Conservation (phyloP, 2,797 vertebrate species). For the Sus cebifrons region DNA sequence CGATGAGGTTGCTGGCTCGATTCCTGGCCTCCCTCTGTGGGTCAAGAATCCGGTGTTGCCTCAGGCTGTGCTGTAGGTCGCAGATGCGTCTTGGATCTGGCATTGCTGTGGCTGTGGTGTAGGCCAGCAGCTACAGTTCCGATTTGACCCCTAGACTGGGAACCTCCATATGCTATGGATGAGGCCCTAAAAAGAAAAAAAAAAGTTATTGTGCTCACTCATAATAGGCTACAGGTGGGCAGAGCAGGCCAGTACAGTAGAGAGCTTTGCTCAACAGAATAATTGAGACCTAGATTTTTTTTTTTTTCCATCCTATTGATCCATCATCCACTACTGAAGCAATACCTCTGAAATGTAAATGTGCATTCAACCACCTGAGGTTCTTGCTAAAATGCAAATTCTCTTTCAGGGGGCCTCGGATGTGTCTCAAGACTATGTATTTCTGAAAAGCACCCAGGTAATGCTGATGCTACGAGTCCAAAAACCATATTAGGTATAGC, state of each 20-base stretch:
- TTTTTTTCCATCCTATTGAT: not conserved
- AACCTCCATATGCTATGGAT: too few species aligned
- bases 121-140: too few species aligned
- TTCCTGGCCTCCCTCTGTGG: too few species aligned
- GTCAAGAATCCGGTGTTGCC: too few species aligned
- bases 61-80: too few species aligned
- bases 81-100: too few species aligned
- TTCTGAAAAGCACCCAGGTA: not conserved
- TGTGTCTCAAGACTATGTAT: not conserved
- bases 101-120: too few species aligned
- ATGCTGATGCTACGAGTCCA: not conserved
- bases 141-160: too few species aligned
- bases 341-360: not conserved
- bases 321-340: not conserved
- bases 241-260: not conserved
- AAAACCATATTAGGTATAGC: not conserved
- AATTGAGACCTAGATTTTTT: not conserved
- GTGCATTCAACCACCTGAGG: not conserved
- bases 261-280: slow-evolving; percentile 12
- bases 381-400: not conserved
- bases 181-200: not conserved
- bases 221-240: not conserved
- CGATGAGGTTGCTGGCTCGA: too few species aligned
- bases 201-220: not conserved
- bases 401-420: not conserved